These are phyloP conservation scores for Lordiphosa andalusiaca DNA, from an alignment of 2,888 invertebrate genomes.

Conservation along the genomic window DNA sequence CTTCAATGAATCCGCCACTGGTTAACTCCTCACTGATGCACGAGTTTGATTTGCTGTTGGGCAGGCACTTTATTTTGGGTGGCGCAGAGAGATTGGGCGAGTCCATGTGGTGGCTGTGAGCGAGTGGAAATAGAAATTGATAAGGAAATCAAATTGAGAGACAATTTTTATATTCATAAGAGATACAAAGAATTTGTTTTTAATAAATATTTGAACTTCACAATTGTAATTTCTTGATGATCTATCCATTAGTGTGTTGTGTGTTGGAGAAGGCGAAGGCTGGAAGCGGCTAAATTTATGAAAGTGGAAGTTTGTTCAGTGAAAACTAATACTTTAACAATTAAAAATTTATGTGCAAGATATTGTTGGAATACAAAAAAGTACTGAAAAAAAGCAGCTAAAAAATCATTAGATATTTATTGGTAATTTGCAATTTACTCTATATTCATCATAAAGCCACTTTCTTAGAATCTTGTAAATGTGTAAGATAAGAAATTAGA, in stretches of 20 bases:
- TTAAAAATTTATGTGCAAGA: too few relatives aligned
- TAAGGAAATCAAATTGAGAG: conserved; percentile 1
- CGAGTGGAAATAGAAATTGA: conserved; percentile 13
- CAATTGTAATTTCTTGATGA: neutral
- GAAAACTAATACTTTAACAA: too few relatives aligned
- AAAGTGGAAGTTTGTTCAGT: too few relatives aligned
- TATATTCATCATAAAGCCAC: too few relatives aligned
- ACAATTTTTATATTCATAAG: neutral
- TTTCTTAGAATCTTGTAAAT: too few relatives aligned
- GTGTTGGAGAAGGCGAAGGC: too few relatives aligned
- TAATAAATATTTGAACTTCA: conserved; percentile 6
- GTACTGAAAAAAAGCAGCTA: too few relatives aligned
- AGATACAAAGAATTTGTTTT: conserved; percentile 2
- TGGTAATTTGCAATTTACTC: too few relatives aligned
- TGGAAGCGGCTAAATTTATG: neutral
- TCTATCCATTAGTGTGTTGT: neutral
- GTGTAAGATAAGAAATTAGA: too few relatives aligned
- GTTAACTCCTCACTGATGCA: conserved; percentile 69
- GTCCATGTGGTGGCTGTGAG: conserved; percentile 48
- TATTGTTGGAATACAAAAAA: too few relatives aligned
- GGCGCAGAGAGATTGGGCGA: conserved; percentile 21
- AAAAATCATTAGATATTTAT: too few relatives aligned
- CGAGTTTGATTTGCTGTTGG: conserved; percentile 72
- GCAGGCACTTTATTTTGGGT: conserved; percentile 66
- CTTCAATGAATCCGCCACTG: conserved; percentile 60